Evolutionary conservation across 2,113 vertebrate species (phyloP).

Genomic region (Chrysemys picta): DNA sequence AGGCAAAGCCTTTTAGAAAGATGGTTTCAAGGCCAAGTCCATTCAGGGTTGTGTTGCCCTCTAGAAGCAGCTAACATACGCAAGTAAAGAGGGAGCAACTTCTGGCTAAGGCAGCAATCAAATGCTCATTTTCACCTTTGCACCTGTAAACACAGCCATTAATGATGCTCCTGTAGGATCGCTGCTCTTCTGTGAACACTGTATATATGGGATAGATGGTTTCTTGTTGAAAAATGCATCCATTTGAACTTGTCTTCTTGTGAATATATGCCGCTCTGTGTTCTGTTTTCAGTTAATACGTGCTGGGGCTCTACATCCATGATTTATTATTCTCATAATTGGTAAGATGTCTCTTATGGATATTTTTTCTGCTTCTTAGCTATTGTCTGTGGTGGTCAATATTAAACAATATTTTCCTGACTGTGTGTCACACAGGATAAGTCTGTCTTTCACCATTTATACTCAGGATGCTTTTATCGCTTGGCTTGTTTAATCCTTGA

Average conservation of each 20-base stretch:
- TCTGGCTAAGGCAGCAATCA: not conserved
- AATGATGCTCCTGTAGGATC: conserved; percentile 3
- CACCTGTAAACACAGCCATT: not conserved
- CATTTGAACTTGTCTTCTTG: conserved; percentile 54
- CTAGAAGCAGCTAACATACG: not conserved
- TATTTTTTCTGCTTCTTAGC: conserved; percentile 62
- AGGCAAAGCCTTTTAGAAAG: not conserved
- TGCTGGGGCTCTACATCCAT: conserved; percentile 65
- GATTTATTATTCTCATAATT: conserved; percentile 81
- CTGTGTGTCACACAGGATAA: conserved; percentile 58
- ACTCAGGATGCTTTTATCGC: conserved; percentile 54
- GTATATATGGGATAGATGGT: not conserved
- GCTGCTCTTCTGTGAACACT: not conserved
- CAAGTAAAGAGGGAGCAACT: not conserved
- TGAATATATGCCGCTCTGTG: conserved; percentile 48
- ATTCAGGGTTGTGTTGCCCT: not conserved
- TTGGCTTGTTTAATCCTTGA: conserved; percentile 48
- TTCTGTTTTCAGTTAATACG: conserved; percentile 70
- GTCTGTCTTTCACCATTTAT: conserved; percentile 61
- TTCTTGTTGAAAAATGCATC: conserved; percentile 56
- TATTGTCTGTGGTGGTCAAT: conserved; percentile 72
- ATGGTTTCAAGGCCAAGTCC: not conserved
- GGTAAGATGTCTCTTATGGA: conserved; percentile 75
- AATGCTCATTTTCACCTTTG: not conserved
- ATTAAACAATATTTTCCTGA: conserved; percentile 73